phyloP scores from a whole-genome alignment of 2,888 invertebrate genomes.

The Pristionchus japonicus region DNA sequence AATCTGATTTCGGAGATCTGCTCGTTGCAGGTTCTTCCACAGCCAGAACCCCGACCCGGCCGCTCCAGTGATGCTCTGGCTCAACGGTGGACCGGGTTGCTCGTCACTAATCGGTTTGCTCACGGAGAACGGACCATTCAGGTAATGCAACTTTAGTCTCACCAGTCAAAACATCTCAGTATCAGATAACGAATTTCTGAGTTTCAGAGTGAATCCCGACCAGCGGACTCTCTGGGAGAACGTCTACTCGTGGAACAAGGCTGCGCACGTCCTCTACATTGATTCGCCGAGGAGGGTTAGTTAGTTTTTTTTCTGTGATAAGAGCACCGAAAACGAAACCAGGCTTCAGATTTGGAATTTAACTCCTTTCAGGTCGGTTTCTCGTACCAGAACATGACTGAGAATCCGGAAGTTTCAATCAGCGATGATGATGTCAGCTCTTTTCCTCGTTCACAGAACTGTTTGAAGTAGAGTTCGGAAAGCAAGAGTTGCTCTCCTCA shows the following conservation, averaged over 20 bases:
- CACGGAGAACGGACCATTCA: slow-evolving; percentile 76
- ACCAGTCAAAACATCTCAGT: not conserved
- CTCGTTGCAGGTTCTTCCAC: slow-evolving; percentile 75
- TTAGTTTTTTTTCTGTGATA: no score
- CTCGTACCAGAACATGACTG: slow-evolving; percentile 67
- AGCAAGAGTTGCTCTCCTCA: no score
- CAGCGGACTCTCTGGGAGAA: slow-evolving; percentile 72
- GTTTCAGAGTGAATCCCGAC: slow-evolving; percentile 63
- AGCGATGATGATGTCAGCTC: not conserved
- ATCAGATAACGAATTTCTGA: not conserved
- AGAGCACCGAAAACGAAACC: no score
- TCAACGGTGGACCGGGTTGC: slow-evolving; percentile 67
- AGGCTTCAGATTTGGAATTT: no score
- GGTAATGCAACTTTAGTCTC: not conserved
- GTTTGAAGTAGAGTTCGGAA: no score
- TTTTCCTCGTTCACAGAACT: no score
- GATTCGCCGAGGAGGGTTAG: slow-evolving; percentile 78
- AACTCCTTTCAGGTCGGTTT: no score
- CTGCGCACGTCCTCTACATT: slow-evolving; percentile 78
- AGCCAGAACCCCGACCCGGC: slow-evolving; percentile 63
- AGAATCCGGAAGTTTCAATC: not conserved
- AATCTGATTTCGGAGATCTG: not conserved
- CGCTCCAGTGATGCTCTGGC: slow-evolving; percentile 68
- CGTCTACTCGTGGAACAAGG: slow-evolving; percentile 51
- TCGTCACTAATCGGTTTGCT: slow-evolving; percentile 51